Conservation (phyloP, 2,113 vertebrate species). For the Lontra canadensis region DNA sequence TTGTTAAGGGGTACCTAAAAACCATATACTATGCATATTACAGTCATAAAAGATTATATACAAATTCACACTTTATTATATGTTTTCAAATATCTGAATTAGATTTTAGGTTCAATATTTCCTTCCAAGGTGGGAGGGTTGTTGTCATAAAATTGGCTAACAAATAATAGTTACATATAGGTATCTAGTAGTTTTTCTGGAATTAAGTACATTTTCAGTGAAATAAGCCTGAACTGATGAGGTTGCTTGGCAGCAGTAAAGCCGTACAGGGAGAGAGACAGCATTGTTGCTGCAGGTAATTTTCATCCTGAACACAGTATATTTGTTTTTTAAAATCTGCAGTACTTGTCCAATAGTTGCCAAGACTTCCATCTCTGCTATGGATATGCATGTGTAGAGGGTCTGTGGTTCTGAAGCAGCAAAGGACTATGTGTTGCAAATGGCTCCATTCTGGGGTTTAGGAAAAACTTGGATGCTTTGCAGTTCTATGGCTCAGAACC, state of each 20-base stretch:
- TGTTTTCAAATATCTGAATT: conserved; percentile 46
- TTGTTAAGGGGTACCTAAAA: neutral
- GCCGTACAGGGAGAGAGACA: neutral
- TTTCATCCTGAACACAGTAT: neutral
- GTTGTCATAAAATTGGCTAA: conserved; percentile 39
- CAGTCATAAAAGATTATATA: neutral
- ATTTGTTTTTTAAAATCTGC: neutral
- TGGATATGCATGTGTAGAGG: neutral
- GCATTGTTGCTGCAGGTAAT: neutral
- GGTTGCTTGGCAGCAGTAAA: neutral
- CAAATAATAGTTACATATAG: neutral
- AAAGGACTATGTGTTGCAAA: neutral
- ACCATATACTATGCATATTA: neutral
- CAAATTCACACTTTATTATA: conserved; percentile 9
- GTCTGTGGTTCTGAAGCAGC: neutral
- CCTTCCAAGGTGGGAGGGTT: neutral
- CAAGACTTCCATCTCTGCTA: neutral
- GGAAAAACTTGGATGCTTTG: neutral
- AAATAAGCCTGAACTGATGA: neutral
- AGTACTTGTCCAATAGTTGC: neutral
- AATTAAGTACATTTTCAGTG: conserved; percentile 14
- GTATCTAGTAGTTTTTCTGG: neutral
- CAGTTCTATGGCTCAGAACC: neutral
- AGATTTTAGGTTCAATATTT: conserved; percentile 19
- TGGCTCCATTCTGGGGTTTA: neutral